Conservation (phyloP, 2,888 invertebrate genomes). For the Lithosia quadra region DNA sequence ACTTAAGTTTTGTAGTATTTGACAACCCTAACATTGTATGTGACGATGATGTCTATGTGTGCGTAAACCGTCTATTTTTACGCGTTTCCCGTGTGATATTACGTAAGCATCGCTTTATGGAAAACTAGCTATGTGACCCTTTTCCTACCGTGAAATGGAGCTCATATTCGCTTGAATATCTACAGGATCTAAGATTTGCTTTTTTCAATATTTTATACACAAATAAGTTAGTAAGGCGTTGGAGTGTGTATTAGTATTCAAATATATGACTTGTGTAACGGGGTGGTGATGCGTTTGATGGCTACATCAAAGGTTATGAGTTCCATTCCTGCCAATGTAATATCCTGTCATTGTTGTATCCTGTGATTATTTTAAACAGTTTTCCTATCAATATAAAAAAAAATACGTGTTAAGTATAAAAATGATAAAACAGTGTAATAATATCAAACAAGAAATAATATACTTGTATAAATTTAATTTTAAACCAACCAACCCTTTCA, state of each 20-base stretch:
- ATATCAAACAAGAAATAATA: not conserved
- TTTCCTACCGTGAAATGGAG: conserved; percentile 44
- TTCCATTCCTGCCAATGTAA: no score
- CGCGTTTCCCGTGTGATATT: conserved; percentile 52
- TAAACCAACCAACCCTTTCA: not conserved
- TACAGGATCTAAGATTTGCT: conserved; percentile 42
- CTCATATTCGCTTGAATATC: conserved; percentile 37
- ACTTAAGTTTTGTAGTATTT: not conserved
- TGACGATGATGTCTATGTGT: conserved; percentile 56
- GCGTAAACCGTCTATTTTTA: conserved; percentile 58
- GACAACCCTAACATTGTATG: conserved; percentile 49
- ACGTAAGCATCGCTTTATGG: conserved; percentile 58
- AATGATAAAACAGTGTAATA: no score
- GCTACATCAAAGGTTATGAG: no score
- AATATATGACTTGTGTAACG: not conserved
- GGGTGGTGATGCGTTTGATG: no score
- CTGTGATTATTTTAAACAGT: no score
- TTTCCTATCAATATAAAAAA: no score
- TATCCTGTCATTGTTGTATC: no score
- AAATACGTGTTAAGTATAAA: no score
- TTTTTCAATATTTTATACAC: conserved; percentile 39
- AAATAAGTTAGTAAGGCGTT: conserved; percentile 37
- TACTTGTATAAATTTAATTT: conserved; percentile 16
- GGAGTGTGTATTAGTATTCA: no score
- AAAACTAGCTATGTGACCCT: conserved; percentile 53